Percentiles rank a stretch among this genome's conserved stretches.
phyloP scores from a whole-genome alignment of 2,113 vertebrate genomes.

The Strix aluco region DNA sequence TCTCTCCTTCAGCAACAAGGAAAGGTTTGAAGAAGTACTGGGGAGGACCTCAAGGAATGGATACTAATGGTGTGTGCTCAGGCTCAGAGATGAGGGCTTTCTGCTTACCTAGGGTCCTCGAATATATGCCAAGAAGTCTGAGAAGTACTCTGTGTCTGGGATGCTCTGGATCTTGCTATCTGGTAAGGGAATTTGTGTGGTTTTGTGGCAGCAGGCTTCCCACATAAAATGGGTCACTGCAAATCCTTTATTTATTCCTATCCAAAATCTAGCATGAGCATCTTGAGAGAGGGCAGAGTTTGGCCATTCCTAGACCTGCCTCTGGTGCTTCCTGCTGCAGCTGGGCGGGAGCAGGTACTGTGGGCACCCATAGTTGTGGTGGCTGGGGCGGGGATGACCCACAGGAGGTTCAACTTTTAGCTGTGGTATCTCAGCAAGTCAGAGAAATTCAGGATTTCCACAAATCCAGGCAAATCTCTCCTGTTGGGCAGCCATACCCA shows the following conservation, averaged over 20 bases:
- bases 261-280: background rate
- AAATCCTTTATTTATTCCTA: background rate
- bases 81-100: background rate
- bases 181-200: background rate
- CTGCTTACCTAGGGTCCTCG: background rate
- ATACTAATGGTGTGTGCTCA: too few species aligned
- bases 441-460: background rate
- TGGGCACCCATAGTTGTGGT: fast-evolving
- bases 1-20: background rate
- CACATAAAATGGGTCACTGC: background rate
- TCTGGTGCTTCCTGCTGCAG: background rate
- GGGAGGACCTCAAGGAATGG: too few species aligned
- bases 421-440: background rate
- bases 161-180: background rate
- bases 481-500: background rate
- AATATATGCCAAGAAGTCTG: background rate
- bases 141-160: background rate
- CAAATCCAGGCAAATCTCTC: background rate
- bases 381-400: too few species aligned
- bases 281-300: background rate
- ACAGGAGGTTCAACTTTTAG: background rate
- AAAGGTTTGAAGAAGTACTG: background rate
- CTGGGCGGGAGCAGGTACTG: background rate
- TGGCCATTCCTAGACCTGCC: background rate
- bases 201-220: background rate